phyloP scores from a whole-genome alignment of 2,888 invertebrate species.

The Bombylius major region DNA sequence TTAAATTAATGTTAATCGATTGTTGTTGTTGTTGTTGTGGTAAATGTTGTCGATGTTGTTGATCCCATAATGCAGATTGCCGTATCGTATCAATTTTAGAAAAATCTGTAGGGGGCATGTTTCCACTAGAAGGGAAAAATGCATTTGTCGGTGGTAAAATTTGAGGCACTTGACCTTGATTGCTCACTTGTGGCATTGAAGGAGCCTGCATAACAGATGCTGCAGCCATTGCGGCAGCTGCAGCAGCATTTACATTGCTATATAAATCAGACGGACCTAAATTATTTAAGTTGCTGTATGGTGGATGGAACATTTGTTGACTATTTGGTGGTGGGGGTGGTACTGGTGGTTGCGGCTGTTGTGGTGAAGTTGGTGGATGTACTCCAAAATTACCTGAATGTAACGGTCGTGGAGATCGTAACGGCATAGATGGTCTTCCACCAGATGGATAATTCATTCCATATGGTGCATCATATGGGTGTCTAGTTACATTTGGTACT shows the following conservation, averaged over 20 bases:
- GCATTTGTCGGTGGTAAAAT: conserved; percentile 10
- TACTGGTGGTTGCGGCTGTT: conserved; percentile 1
- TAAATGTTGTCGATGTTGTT: conserved; percentile 9
- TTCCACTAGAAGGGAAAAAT: conserved; percentile 5
- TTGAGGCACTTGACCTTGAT: conserved; percentile 8
- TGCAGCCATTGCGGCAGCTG: neutral
- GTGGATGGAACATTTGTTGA: conserved; percentile 11
- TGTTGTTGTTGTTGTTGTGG: conserved; percentile 2
- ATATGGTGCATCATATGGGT: conserved; percentile 10
- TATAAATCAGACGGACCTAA: conserved; percentile 16
- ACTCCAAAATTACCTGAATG: conserved; percentile 6
- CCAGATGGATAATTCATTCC: conserved; percentile 7
- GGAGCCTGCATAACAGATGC: conserved; percentile 2
- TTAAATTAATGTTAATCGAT: conserved; percentile 11
- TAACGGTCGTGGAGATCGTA: conserved; percentile 10
- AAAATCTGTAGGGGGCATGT: conserved; percentile 10
- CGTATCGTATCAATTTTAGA: conserved; percentile 12
- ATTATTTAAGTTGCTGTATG: conserved; percentile 10
- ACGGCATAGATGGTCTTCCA: conserved; percentile 5
- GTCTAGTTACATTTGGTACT: conserved; percentile 10
- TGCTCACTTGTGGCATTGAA: conserved; percentile 1
- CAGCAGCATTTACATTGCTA: neutral
- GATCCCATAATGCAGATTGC: conserved; percentile 14
- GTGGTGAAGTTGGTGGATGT: conserved; percentile 10
- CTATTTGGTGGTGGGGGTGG: conserved; percentile 9